A percentile compares a stretch with the other conserved stretches of the same genome.
phyloP scores from a whole-genome alignment of 2,113 vertebrate genomes.

The Chionis minor region DNA sequence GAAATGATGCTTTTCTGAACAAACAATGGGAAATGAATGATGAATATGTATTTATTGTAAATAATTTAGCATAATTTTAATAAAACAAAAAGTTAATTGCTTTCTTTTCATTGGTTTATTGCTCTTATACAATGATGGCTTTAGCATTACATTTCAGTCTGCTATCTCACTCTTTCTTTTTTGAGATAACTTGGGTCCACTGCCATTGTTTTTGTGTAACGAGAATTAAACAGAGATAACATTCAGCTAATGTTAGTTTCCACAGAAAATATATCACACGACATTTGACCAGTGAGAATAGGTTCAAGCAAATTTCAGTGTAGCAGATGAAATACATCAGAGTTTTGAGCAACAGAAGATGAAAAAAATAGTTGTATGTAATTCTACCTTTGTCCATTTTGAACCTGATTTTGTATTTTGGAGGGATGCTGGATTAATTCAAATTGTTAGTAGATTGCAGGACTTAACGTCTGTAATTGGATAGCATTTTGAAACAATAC shows the following conservation, averaged over 20 bases:
- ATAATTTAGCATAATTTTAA: neutral
- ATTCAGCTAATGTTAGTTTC: neutral
- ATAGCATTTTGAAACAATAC: neutral
- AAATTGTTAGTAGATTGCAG: neutral
- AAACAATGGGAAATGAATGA: neutral
- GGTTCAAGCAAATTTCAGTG: neutral
- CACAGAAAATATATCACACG: neutral
- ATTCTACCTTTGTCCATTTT: neutral
- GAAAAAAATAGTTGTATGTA: neutral
- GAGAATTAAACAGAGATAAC: neutral
- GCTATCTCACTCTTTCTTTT: neutral
- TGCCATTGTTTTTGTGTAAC: neutral
- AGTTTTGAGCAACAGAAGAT: neutral
- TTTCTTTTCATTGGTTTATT: neutral
- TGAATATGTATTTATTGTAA: neutral
- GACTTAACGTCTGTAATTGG: neutral
- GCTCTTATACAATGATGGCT: neutral
- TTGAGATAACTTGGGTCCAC: neutral
- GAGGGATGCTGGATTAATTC: neutral
- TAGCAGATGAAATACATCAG: neutral
- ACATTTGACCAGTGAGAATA: neutral
- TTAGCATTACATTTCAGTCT: neutral
- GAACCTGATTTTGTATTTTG: neutral
- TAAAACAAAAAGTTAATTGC: neutral
- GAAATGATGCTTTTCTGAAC: neutral